Percentiles rank a stretch among this genome's conserved stretches.
Evolutionary conservation across 2,888 invertebrate genomes (phyloP).

Genomic region (Xestia rhomboidea): DNA sequence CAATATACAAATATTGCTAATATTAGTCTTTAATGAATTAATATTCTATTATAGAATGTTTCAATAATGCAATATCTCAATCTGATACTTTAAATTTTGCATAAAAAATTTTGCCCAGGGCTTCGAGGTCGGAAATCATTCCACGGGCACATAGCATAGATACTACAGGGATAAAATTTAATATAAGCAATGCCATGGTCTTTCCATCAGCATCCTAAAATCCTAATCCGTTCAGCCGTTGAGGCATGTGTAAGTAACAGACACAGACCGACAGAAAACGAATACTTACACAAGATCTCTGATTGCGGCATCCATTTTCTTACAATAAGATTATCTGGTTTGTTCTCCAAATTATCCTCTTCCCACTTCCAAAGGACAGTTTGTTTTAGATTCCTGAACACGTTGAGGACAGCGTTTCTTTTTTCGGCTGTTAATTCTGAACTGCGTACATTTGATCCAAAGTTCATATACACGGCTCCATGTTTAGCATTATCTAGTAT

Average conservation of each 20-base stretch:
- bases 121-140: too few species aligned
- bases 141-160: too few species aligned
- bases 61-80: too few species aligned
- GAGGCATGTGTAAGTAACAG: neutral
- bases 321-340: slow-evolving; percentile 90
- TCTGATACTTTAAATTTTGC: too few species aligned
- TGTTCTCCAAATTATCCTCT: slow-evolving; percentile 87
- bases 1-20: too few species aligned
- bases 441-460: slow-evolving; percentile 91
- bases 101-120: too few species aligned
- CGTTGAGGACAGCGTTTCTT: slow-evolving; percentile 88
- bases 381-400: slow-evolving; percentile 91
- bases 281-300: slow-evolving; percentile 90
- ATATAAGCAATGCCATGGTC: neutral
- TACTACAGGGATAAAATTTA: too few species aligned
- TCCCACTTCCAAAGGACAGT: slow-evolving; percentile 94
- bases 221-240: neutral
- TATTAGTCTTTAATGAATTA: too few species aligned
- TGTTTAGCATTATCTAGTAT: slow-evolving; percentile 87
- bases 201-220: neutral
- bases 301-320: slow-evolving; percentile 93
- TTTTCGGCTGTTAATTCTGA: slow-evolving; percentile 88
- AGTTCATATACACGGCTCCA: slow-evolving; percentile 91
- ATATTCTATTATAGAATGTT: too few species aligned
- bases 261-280: neutral